phyloP scores from a whole-genome alignment of 2,888 invertebrate species.

The Scrobipalpa atriplicella region DNA sequence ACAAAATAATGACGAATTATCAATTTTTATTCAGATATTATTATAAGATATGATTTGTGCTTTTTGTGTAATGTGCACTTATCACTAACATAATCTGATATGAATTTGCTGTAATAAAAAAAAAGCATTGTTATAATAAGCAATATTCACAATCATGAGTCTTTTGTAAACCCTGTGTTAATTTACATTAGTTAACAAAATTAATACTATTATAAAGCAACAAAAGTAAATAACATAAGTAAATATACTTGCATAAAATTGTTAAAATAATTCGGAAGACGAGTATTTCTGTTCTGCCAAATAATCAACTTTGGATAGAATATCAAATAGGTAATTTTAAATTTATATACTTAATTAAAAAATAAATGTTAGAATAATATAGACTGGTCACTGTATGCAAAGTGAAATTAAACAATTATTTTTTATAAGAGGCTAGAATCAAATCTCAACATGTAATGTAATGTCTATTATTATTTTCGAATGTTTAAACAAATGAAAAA shows the following conservation, averaged over 20 bases:
- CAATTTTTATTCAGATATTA: slow-evolving; percentile 1
- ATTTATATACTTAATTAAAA: neutral
- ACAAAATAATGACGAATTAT: neutral
- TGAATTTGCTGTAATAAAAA: slow-evolving; percentile 25
- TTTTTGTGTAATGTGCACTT: slow-evolving; percentile 41
- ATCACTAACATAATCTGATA: slow-evolving; percentile 24
- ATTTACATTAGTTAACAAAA: slow-evolving; percentile 10
- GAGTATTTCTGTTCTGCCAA: slow-evolving; percentile 42
- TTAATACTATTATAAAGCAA: slow-evolving; percentile 30
- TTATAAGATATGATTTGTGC: slow-evolving; percentile 33
- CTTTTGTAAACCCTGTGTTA: slow-evolving; percentile 16
- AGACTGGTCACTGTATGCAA: neutral
- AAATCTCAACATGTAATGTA: neutral
- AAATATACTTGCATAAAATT: slow-evolving; percentile 15
- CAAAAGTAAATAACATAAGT: slow-evolving; percentile 20
- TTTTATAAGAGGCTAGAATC: neutral
- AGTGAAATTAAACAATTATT: slow-evolving; percentile 1
- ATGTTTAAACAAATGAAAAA: too few species aligned
- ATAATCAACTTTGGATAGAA: neutral
- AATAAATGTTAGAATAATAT: neutral
- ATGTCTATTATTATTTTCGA: too few species aligned
- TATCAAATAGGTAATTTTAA: neutral
- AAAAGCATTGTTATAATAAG: neutral
- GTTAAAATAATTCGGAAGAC: slow-evolving; percentile 46
- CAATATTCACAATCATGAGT: slow-evolving; percentile 4